A percentile compares a stretch with the other conserved stretches of the same genome.
phyloP scores from a whole-genome alignment of 1,140 invertebrate genomes.

The Planococcus citri region DNA sequence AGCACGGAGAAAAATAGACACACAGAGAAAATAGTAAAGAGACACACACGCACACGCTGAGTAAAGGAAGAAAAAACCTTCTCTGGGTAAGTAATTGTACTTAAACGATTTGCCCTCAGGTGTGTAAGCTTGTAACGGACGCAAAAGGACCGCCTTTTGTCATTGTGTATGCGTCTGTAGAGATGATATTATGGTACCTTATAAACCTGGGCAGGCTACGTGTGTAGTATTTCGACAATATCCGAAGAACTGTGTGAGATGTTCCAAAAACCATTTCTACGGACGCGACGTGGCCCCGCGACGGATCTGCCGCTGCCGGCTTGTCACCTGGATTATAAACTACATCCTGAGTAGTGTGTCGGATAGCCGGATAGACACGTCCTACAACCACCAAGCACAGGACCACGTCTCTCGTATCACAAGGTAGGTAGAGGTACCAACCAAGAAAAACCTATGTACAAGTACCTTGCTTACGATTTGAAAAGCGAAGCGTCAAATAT shows the following conservation, averaged over 20 bases:
- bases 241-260: no score
- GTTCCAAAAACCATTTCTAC: no score
- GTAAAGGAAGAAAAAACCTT: not conserved
- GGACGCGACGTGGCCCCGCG: no score
- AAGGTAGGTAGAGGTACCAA: no score
- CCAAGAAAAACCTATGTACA: no score
- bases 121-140: conserved; percentile 8
- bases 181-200: no score
- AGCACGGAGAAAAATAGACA: not conserved
- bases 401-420: not conserved
- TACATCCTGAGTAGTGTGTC: conserved; percentile 12
- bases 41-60: not conserved
- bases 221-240: conserved; percentile 7
- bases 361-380: conserved; percentile 17
- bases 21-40: not conserved
- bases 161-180: no score
- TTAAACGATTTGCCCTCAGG: conserved; percentile 15
- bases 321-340: conserved; percentile 17
- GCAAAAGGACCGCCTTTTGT: conserved; percentile 18
- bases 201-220: no score
- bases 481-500: conserved; percentile 16
- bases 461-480: no score
- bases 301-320: conserved; percentile 4
- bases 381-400: not conserved
- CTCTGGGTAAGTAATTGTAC: conserved; percentile 17